Base-by-base conservation (phyloP, 2,888 invertebrate genomes). In the Rhynchonema sp. region DNA sequence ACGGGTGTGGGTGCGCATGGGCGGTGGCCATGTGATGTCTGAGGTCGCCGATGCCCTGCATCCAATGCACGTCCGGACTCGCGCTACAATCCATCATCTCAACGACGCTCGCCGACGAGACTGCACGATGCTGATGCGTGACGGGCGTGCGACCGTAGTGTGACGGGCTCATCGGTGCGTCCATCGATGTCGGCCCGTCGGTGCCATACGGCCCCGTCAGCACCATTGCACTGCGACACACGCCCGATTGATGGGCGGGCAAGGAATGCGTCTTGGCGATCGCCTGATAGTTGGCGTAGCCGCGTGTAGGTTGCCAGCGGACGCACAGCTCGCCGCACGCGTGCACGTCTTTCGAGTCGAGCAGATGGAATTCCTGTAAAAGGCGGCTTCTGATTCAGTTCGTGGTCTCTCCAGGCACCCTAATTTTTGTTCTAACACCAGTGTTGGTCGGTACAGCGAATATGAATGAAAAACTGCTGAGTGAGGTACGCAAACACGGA, bases 351-450 rank as follows among this genome's bases (percentile, higher is more conserved):
- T 58, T 58, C n/a, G n/a, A 30, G 53, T 73, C 73, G 23, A 74
- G 60, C 53, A 74, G 67, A 62, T 68, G 67, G 66, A 71, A 74
- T 56, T 69, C 67, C 46, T n/a, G n/a, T n/a, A n/a, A n/a, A n/a
- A n/a, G n/a, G n/a, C n/a, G n/a, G n/a, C n/a, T n/a, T n/a, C n/a
- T n/a, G n/a, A n/a, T n/a, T n/a, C n/a, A n/a, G n/a, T n/a, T n/a
- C n/a, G n/a, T n/a, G n/a, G n/a, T n/a, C n/a, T n/a, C n/a, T n/a
- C n/a, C n/a, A n/a, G n/a, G n/a, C n/a, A n/a, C n/a, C n/a, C n/a
- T n/a, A n/a, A n/a, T n/a, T n/a, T n/a, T n/a, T n/a, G n/a, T n/a
- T n/a, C n/a, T n/a, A n/a, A n/a, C n/a, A n/a, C n/a, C n/a, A n/a
- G n/a, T n/a, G n/a, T n/a, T n/a, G n/a, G n/a, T n/a, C n/a, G n/a